These are phyloP conservation scores for Philaethria dido DNA, from an alignment of 2,888 invertebrate species.

Conservation along the genomic window DNA sequence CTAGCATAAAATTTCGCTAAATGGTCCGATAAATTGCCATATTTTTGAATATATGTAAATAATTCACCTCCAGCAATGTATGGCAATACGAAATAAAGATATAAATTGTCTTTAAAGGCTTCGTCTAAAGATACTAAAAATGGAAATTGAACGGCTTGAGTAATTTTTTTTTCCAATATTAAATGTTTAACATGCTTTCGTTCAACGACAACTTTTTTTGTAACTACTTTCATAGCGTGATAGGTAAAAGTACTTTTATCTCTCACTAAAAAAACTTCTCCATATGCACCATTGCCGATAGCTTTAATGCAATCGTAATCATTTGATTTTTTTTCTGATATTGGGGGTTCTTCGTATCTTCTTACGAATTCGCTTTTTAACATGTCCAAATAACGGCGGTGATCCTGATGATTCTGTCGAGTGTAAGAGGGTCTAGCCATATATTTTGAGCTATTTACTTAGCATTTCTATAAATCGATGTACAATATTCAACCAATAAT, in stretches of 20 bases:
- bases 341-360: conserved; percentile 51
- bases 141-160: conserved; percentile 92
- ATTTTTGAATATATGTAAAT: conserved; percentile 89
- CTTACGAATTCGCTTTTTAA: conserved; percentile 65
- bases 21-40: conserved; percentile 86
- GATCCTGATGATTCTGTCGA: conserved; percentile 63
- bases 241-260: conserved; percentile 86
- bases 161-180: conserved; percentile 93
- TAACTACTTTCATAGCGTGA: conserved; percentile 95
- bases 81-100: conserved; percentile 92
- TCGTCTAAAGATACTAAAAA: conserved; percentile 91
- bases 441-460: conserved; percentile 14
- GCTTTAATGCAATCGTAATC: conserved; percentile 90
- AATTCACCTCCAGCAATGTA: conserved; percentile 93
- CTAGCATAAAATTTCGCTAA: conserved; percentile 94
- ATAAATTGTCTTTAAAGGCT: conserved; percentile 93
- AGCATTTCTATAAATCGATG: conserved; percentile 29
- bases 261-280: conserved; percentile 90
- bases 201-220: conserved; percentile 93
- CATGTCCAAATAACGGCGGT: conserved; percentile 65
- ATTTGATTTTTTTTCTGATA: conserved; percentile 54
- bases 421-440: conserved; percentile 57
- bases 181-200: conserved; percentile 95
- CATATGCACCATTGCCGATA: conserved; percentile 95
- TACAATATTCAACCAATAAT: conserved; percentile 45